Evolutionary conservation across 2,797 vertebrate genomes (phyloP), one percentile per base, ranked within the genome.

Genomic region (Sebastes steindachneri): DNA sequence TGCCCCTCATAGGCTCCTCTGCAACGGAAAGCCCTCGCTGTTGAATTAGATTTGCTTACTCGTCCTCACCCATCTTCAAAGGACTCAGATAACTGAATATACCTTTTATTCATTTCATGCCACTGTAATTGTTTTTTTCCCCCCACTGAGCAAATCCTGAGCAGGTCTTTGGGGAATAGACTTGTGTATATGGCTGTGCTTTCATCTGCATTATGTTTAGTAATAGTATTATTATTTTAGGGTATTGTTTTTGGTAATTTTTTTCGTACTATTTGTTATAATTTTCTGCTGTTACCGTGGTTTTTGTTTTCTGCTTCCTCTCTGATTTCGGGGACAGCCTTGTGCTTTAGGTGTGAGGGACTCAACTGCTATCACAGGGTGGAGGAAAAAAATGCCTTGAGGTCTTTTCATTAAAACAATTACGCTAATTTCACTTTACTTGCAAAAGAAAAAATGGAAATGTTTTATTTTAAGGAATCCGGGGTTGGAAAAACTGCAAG

Each of bases 321-420:
- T 15, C 54, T 29, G 69, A 60, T 80, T 91, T 84, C 73, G 73
- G 77, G 80, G 85, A 86, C 85, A 75, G 59, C 28, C 77, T 77
- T 66, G 33, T 3, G 68, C 86, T 88, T 62, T 33, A 90, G 79
- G 82, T 94, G 80, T 82, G 77, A 72, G 29, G 74, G 87, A 89
- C 86, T 91, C 90, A 86, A 89, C 88, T 89, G 85, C 77, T 75
- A 75, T 85, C 82, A 72, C 80, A 85, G 9, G 70, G 69, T 21
- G 73, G 75, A 82, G 80, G 37, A 79, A 76, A 76, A 83, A 88
- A 78, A 66, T 2, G 86, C 90, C 85, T 67, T 7, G 11, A 83
- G 88, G 89, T 71, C 70, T 90, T 93, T 91, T 90, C 87, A 94
- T 94, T 92, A 93, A 92, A 91, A 93, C 86, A 92, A 90, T 94